Evolutionary conservation across 2,888 invertebrate species (phyloP).

Genomic region (Phytoseiulus persimilis): DNA sequence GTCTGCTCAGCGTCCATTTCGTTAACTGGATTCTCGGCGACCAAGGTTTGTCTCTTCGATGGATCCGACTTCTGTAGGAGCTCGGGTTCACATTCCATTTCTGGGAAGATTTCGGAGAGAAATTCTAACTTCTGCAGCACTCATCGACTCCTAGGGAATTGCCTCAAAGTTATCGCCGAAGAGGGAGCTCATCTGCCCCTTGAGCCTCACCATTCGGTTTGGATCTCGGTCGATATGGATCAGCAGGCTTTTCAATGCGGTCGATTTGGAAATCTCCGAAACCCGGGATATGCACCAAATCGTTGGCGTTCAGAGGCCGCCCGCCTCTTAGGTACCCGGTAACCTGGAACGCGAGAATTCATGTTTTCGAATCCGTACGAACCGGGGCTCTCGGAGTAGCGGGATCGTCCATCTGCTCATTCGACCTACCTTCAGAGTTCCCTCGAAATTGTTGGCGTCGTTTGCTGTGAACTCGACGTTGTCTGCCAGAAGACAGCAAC

Average conservation of each 20-base stretch:
- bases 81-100: conserved; percentile 43
- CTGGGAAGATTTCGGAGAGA: conserved; percentile 40
- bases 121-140: neutral
- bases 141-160: no score
- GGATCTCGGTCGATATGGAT: conserved; percentile 48
- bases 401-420: no score
- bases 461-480: conserved; percentile 58
- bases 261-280: conserved; percentile 86
- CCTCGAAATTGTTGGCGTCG: conserved; percentile 39
- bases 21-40: conserved; percentile 71
- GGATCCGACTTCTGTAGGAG: conserved; percentile 47
- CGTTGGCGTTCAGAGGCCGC: conserved; percentile 71
- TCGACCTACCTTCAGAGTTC: conserved; percentile 23
- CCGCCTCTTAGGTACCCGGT: conserved; percentile 76
- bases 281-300: conserved; percentile 80
- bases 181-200: neutral
- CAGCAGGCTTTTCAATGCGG: conserved; percentile 57
- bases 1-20: conserved; percentile 92
- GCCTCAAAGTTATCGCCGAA: neutral
- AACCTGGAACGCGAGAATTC: conserved; percentile 57
- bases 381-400: no score
- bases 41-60: conserved; percentile 58
- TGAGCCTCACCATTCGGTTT: neutral
- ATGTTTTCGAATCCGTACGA: neutral
- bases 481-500: conserved; percentile 78